Evolutionary conservation across 2,113 vertebrate species (phyloP), one percentile per base, ranked within the genome.

Genomic region (Eulacestoma nigropectus): DNA sequence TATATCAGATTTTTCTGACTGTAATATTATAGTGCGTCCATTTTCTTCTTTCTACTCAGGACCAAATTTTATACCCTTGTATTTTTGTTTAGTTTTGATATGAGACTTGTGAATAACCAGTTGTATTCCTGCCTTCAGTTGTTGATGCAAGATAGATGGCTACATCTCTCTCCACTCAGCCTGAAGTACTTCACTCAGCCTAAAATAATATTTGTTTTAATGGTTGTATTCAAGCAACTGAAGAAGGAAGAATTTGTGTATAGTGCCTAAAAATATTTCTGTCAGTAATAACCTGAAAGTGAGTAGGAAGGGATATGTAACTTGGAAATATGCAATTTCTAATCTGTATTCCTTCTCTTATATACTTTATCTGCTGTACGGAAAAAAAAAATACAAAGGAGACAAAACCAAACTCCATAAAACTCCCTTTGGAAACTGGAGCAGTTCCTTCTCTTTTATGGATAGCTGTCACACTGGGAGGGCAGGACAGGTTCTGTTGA

Each of bases 201-300:
- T 87, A 82, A 87, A 89, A 86, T 72, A 95, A 55, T 86, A 91
- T 87, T 96, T 91, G 21, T 55, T 89, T 96, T 77, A 80, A 53
- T 90, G 62, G n/a, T 49, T 83, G 67, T 63, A 27, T 83, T 93
- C 32, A 76, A 72, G 69, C 72, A 72, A 83, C 37, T 76, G 90
- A 84, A 88, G 63, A 83, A 74, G 50, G 37, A 56, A 80, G 23
- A 80, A 83, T 94, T 92, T 88, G n/a, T 79, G 53, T 77, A 27
- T 55, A 59, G 37, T 35, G 69, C 77, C 79, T 78, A 81, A 91
- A 93, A 90, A 57, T 92, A 62, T 62, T 93, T 82, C n/a, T 67
- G 50, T 90, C 23, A 60, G 35, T 89, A 89, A 72, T 89, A 84
- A 87, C 39, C 37, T 84, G 56, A 64, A 89, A 67, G 60, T 22